These are phyloP conservation scores for Geodia barretti DNA, from an alignment of 37 sponge, comb jelly and placozoan species.

Conservation along the genomic window DNA sequence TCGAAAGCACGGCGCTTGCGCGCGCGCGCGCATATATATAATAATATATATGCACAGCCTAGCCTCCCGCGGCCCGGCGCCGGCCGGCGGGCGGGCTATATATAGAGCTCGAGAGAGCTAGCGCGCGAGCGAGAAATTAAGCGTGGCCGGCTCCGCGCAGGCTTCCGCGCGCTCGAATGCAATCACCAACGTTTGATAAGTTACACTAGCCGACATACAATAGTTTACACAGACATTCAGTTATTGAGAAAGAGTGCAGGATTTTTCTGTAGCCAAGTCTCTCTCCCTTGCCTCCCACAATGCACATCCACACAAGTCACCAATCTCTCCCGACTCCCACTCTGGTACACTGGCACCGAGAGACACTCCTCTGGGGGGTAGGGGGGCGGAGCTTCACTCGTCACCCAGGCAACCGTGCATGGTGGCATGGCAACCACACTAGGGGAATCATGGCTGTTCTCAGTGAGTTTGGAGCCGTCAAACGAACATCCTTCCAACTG, in stretches of 20 bases:
- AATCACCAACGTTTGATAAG: too few species aligned
- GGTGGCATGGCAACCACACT: constrained; percentile 66
- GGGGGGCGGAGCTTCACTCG: constrained; percentile 61
- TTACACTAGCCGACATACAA: too few species aligned
- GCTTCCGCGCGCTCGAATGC: too few species aligned
- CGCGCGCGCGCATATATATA: too few species aligned
- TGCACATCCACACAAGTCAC: constrained; percentile 76
- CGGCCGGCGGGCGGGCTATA: too few species aligned
- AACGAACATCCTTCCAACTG: constrained; percentile 89
- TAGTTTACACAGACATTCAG: constrained; percentile 4
- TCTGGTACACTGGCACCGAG: constrained; percentile 68
- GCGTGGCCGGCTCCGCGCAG: too few species aligned
- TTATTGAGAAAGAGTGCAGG: constrained; percentile 81
- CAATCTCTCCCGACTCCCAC: constrained; percentile 51
- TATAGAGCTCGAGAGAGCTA: too few species aligned
- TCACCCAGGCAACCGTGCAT: constrained; percentile 88
- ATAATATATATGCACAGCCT: too few species aligned
- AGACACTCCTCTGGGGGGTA: constrained; percentile 52
- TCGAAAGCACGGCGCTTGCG: too few species aligned
- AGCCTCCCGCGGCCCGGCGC: too few species aligned
- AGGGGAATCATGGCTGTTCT: constrained; percentile 78
- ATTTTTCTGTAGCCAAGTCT: constrained; percentile 37
- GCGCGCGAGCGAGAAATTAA: too few species aligned
- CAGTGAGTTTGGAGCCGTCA: constrained; percentile 77
- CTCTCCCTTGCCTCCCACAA: constrained; percentile 4